These are phyloP conservation scores for Catagonus wagneri DNA, from an alignment of 2,113 vertebrate genomes.

Conservation along the genomic window DNA sequence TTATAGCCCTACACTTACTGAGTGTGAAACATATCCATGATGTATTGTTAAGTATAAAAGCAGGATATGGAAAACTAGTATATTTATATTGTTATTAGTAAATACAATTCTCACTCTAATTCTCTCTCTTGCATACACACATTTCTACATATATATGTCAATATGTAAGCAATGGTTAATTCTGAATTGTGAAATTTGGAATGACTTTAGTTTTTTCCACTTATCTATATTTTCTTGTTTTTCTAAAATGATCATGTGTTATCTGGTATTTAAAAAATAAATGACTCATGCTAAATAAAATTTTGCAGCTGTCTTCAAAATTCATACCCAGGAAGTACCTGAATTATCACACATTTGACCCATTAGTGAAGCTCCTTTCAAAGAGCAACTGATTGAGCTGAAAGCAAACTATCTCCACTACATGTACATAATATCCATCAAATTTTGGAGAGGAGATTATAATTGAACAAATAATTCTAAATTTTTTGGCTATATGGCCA, in stretches of 20 bases:
- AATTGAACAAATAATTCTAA: conserved; percentile 64
- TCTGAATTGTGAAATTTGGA: background rate
- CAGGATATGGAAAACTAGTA: background rate
- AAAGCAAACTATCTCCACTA: conserved; percentile 50
- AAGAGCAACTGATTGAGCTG: conserved; percentile 66
- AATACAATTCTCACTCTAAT: background rate
- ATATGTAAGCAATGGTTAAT: background rate
- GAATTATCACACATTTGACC: conserved; percentile 71
- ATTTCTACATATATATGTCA: background rate
- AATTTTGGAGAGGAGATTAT: conserved; percentile 48
- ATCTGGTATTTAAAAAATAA: conserved; percentile 62
- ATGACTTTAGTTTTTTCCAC: background rate
- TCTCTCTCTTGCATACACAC: background rate
- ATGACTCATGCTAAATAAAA: conserved; percentile 45
- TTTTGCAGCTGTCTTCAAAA: conserved; percentile 60
- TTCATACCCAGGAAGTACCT: conserved; percentile 69
- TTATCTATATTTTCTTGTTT: conserved; percentile 53
- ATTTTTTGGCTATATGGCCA: conserved; percentile 39
- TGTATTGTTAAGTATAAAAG: background rate
- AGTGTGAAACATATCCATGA: background rate
- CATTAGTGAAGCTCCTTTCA: conserved; percentile 67
- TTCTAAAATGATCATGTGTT: conserved; percentile 50
- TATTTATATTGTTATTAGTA: conserved; percentile 15
- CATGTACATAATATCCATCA: conserved; percentile 52
- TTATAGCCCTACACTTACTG: background rate